Conservation (phyloP, 2,797 vertebrate species). For the Selene dorsalis region DNA sequence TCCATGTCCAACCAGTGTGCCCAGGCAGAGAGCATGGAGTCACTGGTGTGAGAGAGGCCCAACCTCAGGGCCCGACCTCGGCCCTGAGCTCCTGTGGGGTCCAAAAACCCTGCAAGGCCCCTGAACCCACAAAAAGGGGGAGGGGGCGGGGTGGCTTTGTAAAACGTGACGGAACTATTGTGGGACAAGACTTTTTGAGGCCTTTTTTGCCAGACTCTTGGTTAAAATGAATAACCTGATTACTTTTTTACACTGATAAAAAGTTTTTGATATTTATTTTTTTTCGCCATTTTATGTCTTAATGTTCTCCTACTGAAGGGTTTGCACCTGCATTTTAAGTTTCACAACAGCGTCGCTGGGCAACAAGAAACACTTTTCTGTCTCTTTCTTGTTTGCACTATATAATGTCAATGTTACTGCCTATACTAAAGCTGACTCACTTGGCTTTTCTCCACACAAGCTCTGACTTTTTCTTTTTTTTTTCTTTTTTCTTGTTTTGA, state of each 20-base stretch:
- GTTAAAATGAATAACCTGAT: constrained; percentile 95
- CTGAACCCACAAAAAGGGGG: constrained; percentile 60
- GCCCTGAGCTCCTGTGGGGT: constrained; percentile 19
- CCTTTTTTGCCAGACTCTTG: constrained; percentile 99
- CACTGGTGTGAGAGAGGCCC: constrained; percentile 87
- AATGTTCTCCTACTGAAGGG: constrained; percentile 98
- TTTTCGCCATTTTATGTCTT: constrained; percentile 97
- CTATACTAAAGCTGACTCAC: constrained; percentile 87
- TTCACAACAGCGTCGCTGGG: constrained; percentile 86
- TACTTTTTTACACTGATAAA: constrained; percentile 99
- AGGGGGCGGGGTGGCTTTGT: constrained; percentile 87
- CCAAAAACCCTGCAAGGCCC: constrained; percentile 13
- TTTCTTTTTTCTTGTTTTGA: constrained; percentile 55
- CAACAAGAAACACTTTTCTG: constrained; percentile 87
- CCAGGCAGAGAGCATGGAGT: constrained; percentile 94
- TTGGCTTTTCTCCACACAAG: constrained; percentile 85
- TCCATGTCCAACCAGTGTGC: constrained; percentile 88
- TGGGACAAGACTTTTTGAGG: constrained; percentile 95
- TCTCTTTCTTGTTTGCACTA: constrained; percentile 96
- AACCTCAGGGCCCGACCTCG: not conserved
- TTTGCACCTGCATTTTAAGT: constrained; percentile 93
- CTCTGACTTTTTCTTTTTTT: constrained; percentile 45
- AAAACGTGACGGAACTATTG: constrained; percentile 90
- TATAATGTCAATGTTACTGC: constrained; percentile 99
- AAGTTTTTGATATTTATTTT: constrained; percentile 99